Conservation (phyloP, 2,888 invertebrate genomes). For the Micoletzkya japonica region DNA sequence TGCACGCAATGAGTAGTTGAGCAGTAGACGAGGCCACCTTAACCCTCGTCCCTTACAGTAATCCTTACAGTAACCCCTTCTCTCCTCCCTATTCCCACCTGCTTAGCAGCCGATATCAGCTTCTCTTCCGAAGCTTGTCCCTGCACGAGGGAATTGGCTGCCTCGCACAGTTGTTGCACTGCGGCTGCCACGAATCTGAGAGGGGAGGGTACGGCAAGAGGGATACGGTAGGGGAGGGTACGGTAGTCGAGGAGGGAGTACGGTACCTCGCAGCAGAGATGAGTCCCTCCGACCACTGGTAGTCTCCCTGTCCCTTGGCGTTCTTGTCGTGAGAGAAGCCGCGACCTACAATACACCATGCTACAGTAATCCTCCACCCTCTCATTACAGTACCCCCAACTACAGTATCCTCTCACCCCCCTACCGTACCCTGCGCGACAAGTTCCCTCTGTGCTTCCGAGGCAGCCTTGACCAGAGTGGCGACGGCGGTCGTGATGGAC, state of each 20-base stretch:
- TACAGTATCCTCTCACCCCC: not conserved
- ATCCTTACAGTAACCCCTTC: conserved; percentile 66
- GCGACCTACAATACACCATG: conserved; percentile 28
- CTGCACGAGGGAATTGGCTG: conserved; percentile 88
- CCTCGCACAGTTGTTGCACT: conserved; percentile 94
- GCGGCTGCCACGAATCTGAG: conserved; percentile 84
- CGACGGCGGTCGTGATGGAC: conserved; percentile 93
- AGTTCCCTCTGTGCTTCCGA: conserved; percentile 94
- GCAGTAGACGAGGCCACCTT: conserved; percentile 92
- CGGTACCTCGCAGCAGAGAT: conserved; percentile 70
- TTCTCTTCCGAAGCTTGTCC: conserved; percentile 78
- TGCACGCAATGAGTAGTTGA: conserved; percentile 93
- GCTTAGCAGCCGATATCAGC: conserved; percentile 88
- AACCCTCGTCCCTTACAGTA: not conserved
- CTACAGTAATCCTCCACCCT: not conserved
- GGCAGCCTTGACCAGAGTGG: conserved; percentile 92
- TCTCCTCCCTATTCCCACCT: conserved; percentile 57
- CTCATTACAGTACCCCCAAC: not conserved
- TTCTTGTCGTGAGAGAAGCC: conserved; percentile 14
- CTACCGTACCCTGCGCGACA: conserved; percentile 77
- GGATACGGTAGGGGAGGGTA: too few relatives aligned
- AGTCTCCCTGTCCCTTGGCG: conserved; percentile 30
- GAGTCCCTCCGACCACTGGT: conserved; percentile 64
- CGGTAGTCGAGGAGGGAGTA: too few relatives aligned
- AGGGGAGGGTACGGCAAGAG: too few relatives aligned